Evolutionary conservation across 2,888 invertebrate species (phyloP), one percentile per base, ranked within the genome.

Genomic region (Meteorus colon): DNA sequence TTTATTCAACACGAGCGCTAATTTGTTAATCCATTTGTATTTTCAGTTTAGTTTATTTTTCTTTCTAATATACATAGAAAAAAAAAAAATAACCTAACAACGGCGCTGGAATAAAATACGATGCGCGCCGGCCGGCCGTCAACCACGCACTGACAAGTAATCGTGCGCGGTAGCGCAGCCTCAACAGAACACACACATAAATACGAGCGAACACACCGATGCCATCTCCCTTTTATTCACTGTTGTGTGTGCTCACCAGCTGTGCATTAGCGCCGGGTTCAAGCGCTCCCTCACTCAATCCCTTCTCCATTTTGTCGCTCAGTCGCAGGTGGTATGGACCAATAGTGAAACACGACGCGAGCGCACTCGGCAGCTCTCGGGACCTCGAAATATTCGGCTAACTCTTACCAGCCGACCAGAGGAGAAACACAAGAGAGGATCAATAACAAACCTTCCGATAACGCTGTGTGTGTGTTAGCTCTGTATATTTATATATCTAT

Each of bases 91-190:
- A 72, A 55, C 78, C 71, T 72, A 73, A 51, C 31, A 73, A 77
- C 71, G 75, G 74, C 75, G 74, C 67, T 68, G 4, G 12, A 41
- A 19, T 19, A 19, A 59, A 31, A 19, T 76, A 82, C 82, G 81
- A 83, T 85, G 84, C 86, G 83, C 85, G 84, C 86, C 88, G 86
- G 85, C 86, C 88, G 88, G 87, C 85, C 85, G 87, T 86, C 85
- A 81, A 84, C 84, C 87, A 85, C 84, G 84, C 87, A 88, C 88
- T 88, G 86, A 86, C 76, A 77, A 78, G 59, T 55, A 55, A 68
- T 63, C 74, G 68, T 31, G 60, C 60, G 65, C 41, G 41, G 41
- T 1, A 1, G 73, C 77, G 72, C 69, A 59, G 75, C 37, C 78
- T 67, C 76, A 72, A 69, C 73, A 70, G 48, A n/a, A 41, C 6